Base-by-base conservation (phyloP, 1,140 invertebrate genomes). In the Pectinophora gossypiella region DNA sequence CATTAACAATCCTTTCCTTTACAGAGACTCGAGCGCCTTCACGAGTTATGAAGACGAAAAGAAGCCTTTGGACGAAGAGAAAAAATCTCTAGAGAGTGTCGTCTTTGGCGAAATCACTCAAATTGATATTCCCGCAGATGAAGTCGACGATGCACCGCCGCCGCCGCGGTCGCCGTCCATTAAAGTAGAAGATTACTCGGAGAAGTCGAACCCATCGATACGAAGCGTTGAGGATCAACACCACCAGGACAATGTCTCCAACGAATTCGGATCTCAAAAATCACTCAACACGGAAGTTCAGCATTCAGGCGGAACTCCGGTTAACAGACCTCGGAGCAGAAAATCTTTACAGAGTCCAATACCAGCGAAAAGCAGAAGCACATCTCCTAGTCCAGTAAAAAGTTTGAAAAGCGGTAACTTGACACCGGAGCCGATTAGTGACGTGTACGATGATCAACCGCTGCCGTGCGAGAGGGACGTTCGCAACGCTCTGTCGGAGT, bases 401-500 rank as follows among this genome's bases (percentile, higher is more conserved):
- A 44, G 42, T n/a, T 9, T 48, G 3, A 65, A 62, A 59, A 76
- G 72, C 44, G 60, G 51, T 10, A 60, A 59, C 44, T 18, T 47
- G 9, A 56, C 69, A 2, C 74, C 73, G n/a, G 62, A 67, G 12
- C 42, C 52, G 10, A 46, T 46, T 21, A 61, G 58, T 38, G 68
- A 69, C 10, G 51, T 44, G 1, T 57, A 67, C 21, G 52, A 63
- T 0, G 53, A 56, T 10, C 50, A 47, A 12, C 21, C 49, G n/a
- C 48, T 44, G n/a, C 35, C 52, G 0, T 51, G 59, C 9, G 68
- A 77, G 45, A 70, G 85, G 18, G 80, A 86, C 21, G 76, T 82
- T 10, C 73, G 83, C 3, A 73, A 61, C 1, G 80, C 82, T 1
- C 63, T 85, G n/a, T 67, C 78, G 0, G 83, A 83, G 53, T 78